Evolutionary conservation across 2,888 invertebrate genomes (phyloP).

Genomic region (Ephialtes manifestator): DNA sequence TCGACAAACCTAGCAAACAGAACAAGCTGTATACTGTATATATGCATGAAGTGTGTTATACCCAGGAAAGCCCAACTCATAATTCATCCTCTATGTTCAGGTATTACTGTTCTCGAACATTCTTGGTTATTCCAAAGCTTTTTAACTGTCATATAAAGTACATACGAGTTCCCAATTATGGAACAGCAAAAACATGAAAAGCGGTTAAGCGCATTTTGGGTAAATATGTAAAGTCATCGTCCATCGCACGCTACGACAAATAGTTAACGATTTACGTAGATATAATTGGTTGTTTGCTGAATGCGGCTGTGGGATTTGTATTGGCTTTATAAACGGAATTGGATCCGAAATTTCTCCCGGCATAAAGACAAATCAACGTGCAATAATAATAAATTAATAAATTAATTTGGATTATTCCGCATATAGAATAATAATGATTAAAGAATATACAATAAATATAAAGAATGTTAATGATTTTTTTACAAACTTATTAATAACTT

Average conservation of each 20-base stretch:
- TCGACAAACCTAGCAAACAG: background rate
- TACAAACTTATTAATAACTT: too few relatives aligned
- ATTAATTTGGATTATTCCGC: too few relatives aligned
- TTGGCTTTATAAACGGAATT: background rate
- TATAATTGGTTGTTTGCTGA: background rate
- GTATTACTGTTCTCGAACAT: constrained; percentile 1
- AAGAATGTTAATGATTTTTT: too few relatives aligned
- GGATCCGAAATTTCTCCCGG: background rate
- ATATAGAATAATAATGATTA: too few relatives aligned
- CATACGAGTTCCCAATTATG: background rate
- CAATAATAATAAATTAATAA: background rate
- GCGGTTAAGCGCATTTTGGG: background rate
- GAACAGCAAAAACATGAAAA: background rate
- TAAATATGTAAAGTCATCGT: background rate
- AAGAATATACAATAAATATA: too few relatives aligned
- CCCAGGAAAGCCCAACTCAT: background rate
- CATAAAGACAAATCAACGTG: background rate
- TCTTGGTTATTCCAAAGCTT: background rate
- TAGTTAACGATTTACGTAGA: background rate
- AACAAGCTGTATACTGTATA: background rate
- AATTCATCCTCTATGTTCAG: background rate
- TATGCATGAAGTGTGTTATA: background rate
- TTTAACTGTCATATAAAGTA: background rate
- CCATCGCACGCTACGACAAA: background rate
- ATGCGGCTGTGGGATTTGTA: background rate